Base-by-base conservation (phyloP, 2,113 vertebrate genomes). In the Calidris pugnax region DNA sequence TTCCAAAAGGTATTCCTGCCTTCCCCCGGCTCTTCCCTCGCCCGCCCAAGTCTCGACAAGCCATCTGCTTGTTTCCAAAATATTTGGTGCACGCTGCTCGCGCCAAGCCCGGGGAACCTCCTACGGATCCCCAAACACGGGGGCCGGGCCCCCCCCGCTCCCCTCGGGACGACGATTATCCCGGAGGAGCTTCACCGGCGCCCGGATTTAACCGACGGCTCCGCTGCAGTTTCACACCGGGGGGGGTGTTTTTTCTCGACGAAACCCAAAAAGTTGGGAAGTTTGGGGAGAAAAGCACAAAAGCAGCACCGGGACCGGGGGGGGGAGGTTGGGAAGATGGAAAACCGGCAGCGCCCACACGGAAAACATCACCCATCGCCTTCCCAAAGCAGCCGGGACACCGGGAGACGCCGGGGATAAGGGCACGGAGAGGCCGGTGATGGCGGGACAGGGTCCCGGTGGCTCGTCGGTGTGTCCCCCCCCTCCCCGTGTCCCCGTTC, bases 291-390 rank as follows among this genome's bases (percentile, higher is more conserved):
- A 20, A 55, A 59, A 13, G 9, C 11, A 0, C 4, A 4, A 33
- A 20, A 50, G 39, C 30, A 3, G 55, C 47, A 15, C 37, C 39
- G 39, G 39, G 39, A 41, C 37, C 37, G 50, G 50, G 12, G 24
- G 12, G 24, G 50, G 50, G 50, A 20, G 19, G 50, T 56, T 6
- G 77, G 48, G 71, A 41, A 30, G 77, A 21, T 1, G 16, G 11
- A 37, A 17, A n/a, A 59, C 0, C 1, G 23, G 74, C 48, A 7
- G 45, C 0, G 15, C 50, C 48, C 3, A 27, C n/a, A 12, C 2
- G 2, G 1, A 0, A 10, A 33, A 30, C 56, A 4, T 14, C 14
- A 1, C 43, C 76, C 41, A 1, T 3, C 43, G 9, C 1, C 67
- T 3, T 7, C 2, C 63, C 4, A 7, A 27, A 45, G 67, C 32